A percentile compares a stretch with the other conserved stretches of the same genome.
Evolutionary conservation across 2,888 invertebrate genomes (phyloP).

Genomic region (Leucozona laternaria): DNA sequence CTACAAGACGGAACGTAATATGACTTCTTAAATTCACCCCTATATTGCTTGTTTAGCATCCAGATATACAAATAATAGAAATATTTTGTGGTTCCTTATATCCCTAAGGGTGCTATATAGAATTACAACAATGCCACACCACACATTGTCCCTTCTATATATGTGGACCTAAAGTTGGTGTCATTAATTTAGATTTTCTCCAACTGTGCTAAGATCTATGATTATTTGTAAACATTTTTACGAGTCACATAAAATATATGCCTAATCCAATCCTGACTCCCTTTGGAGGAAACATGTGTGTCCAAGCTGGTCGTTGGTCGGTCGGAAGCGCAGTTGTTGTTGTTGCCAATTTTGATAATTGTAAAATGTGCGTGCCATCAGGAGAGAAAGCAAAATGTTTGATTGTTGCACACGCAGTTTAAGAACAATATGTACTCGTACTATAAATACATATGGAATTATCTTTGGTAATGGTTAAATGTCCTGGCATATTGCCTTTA

Average conservation of each 20-base stretch:
- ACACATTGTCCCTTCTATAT: constrained; percentile 3
- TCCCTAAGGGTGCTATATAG: constrained; percentile 4
- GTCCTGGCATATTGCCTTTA: neutral
- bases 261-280: constrained; percentile 12
- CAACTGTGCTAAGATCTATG: constrained; percentile 24
- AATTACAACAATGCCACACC: constrained; percentile 1
- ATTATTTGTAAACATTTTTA: constrained; percentile 42
- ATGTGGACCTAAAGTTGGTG: no score
- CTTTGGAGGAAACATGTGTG: constrained; percentile 14
- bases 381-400: constrained; percentile 18
- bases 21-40: constrained; percentile 9
- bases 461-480: constrained; percentile 5
- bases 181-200: constrained; percentile 32
- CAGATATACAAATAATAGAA: neutral
- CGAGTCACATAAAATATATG: constrained; percentile 7
- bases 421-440: neutral
- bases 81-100: constrained; percentile 18
- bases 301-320: neutral
- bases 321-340: neutral
- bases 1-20: neutral
- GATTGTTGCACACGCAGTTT: constrained; percentile 28
- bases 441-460: neutral
- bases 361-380: constrained; percentile 19
- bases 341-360: constrained; percentile 31
- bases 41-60: neutral